A percentile compares a stretch with the other conserved stretches of the same genome.
Conservation (phyloP, 1,140 invertebrate species). For the Helicoverpa armigera region DNA sequence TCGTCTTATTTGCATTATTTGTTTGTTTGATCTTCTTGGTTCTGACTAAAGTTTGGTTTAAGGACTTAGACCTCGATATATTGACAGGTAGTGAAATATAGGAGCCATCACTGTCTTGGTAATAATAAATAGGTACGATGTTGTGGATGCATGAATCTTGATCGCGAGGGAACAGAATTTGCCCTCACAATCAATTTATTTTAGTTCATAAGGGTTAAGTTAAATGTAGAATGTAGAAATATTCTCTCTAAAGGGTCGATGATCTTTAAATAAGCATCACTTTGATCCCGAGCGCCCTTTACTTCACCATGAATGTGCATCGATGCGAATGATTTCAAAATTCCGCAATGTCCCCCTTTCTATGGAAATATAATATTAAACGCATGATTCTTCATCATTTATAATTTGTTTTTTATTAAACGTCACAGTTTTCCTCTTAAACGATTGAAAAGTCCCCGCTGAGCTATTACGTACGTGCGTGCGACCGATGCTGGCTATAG, state of each 20-base stretch:
- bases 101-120: too few species aligned
- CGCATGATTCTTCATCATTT: conserved; percentile 33
- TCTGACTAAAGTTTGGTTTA: neutral
- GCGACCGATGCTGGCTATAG: conserved; percentile 45
- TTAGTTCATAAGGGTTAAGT: neutral
- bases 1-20: conserved; percentile 36
- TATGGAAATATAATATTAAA: conserved; percentile 36
- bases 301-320: conserved; percentile 22
- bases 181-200: too few species aligned
- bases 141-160: too few species aligned
- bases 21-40: conserved; percentile 3
- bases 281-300: conserved; percentile 27
- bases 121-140: too few species aligned
- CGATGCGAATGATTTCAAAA: conserved; percentile 32
- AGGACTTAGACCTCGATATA: neutral
- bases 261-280: conserved; percentile 29
- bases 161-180: too few species aligned
- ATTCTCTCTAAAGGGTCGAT: neutral
- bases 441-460: conserved; percentile 58
- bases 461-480: conserved; percentile 68
- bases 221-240: neutral
- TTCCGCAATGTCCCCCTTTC: neutral
- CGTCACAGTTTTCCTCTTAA: conserved; percentile 39
- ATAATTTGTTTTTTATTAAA: conserved; percentile 54
- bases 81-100: too few species aligned